Evolutionary conservation across 1,140 invertebrate species (phyloP), one percentile per base, ranked within the genome.

Genomic region (Phortica variegata): DNA sequence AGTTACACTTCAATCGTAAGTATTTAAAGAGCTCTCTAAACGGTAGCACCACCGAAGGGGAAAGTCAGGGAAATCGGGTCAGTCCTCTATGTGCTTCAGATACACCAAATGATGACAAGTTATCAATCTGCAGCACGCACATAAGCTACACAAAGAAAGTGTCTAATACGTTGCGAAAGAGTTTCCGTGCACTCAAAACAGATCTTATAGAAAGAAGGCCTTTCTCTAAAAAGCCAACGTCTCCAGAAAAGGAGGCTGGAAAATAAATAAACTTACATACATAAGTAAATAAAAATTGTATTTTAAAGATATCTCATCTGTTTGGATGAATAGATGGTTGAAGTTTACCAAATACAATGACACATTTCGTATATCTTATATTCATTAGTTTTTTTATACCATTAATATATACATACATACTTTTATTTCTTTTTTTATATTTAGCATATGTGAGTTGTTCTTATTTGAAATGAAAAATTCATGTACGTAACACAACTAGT

Each of bases 1-100:
- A 72, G 26, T 34, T 74, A 43, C 66, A 74, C 41, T 74, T 74
- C 13, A 74, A 74, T 52, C 57, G 71, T n/a, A 74, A 74, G 37
- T 74, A 73, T 39, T 51, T 74, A 43, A 52, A 57, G 1, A 63
- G 61, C 23, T 49, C 56, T 3, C 40, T 54, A 13, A 56, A 47
- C 16, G 56, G 52, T 15, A 33, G 32, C 16, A 50, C n/a, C 19
- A 42, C 44, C 52, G 39, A 20, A 19, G 31, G 18, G 17, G 31
- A 40, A 16, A 8, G 18, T 2, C 33, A 44, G 13, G 58, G 55
- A 16, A 61, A 70, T 16, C 55, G 59, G 9, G 21, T 65, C 29
- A 47, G 52, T 18, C 61, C 65, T 3, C 36, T 65, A 29, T 38
- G 26, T n/a, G 37, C 10, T 15, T 19, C 12, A 46, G 23, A 32